phyloP scores from a whole-genome alignment of 2,113 vertebrate species.

The Caranx ignobilis region DNA sequence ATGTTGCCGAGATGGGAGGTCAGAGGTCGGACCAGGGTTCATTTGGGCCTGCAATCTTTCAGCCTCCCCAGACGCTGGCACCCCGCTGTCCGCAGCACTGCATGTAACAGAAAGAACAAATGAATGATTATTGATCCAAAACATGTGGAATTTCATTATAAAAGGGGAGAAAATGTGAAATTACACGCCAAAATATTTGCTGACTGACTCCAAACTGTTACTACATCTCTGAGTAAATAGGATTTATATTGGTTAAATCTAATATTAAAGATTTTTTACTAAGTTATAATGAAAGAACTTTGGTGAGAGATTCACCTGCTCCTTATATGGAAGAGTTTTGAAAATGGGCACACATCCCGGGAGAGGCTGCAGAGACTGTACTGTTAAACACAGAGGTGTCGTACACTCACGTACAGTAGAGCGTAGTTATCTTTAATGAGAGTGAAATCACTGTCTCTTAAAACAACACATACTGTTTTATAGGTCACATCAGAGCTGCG shows the following conservation, averaged over 20 bases:
- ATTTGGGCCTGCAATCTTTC: constrained; percentile 63
- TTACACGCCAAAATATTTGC: neutral
- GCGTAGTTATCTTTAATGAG: constrained; percentile 69
- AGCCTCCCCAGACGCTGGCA: constrained; percentile 52
- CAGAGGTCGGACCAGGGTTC: constrained; percentile 68
- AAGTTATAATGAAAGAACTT: neutral
- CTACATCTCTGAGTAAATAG: neutral
- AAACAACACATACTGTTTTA: constrained; percentile 85
- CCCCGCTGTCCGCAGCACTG: constrained; percentile 45
- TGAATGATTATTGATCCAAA: constrained; percentile 58
- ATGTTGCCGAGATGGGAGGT: constrained; percentile 47
- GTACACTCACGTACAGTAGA: constrained; percentile 49
- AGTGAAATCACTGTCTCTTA: constrained; percentile 79
- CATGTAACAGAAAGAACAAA: constrained; percentile 43
- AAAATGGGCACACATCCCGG: neutral
- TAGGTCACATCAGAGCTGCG: constrained; percentile 71
- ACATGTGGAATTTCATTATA: neutral
- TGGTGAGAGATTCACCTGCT: constrained; percentile 28
- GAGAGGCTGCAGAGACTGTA: constrained; percentile 17
- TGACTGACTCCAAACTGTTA: neutral
- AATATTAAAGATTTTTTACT: neutral
- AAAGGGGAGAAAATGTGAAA: neutral
- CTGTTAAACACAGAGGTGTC: constrained; percentile 42
- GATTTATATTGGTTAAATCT: too few relatives aligned
- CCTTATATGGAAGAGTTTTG: neutral